Evolutionary conservation across 2,888 invertebrate species (phyloP).

Genomic region (Apotomis turbidana): DNA sequence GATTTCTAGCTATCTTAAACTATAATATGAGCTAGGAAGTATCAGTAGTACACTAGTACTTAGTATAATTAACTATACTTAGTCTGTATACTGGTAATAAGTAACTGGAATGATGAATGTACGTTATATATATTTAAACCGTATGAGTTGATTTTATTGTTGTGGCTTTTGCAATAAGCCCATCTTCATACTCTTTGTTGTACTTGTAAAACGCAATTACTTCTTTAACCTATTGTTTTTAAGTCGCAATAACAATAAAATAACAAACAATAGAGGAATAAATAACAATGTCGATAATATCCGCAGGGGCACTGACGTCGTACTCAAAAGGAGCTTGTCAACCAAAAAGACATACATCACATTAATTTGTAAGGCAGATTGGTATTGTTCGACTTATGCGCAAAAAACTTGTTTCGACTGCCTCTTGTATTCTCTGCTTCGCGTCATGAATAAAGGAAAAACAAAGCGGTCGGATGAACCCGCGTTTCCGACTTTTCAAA

Average conservation of each 20-base stretch:
- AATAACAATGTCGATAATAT: constrained; percentile 48
- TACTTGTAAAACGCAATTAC: constrained; percentile 2
- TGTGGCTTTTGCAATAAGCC: not conserved
- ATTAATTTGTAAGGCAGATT: constrained; percentile 52
- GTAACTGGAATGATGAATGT: not conserved
- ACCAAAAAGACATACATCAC: constrained; percentile 47
- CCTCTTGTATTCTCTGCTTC: constrained; percentile 10
- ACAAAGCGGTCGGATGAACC: constrained; percentile 7
- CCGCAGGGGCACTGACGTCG: constrained; percentile 25
- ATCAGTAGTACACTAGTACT: too few relatives aligned
- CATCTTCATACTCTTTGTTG: not conserved
- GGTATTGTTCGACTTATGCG: constrained; percentile 50
- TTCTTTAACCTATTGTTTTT: constrained; percentile 6
- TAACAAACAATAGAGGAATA: constrained; percentile 47
- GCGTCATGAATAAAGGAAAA: constrained; percentile 20
- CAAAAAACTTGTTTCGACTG: constrained; percentile 54
- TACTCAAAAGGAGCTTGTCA: constrained; percentile 49
- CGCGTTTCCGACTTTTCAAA: constrained; percentile 16
- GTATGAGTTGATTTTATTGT: not conserved
- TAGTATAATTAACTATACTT: too few relatives aligned
- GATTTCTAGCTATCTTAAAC: too few relatives aligned
- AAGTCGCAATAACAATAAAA: constrained; percentile 40
- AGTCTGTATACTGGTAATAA: not conserved
- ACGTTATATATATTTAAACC: not conserved
- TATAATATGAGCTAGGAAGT: too few relatives aligned